A percentile compares a stretch with the other conserved stretches of the same genome.
Conservation (phyloP, 1,140 invertebrate genomes). For the Colletes latitarsis region DNA sequence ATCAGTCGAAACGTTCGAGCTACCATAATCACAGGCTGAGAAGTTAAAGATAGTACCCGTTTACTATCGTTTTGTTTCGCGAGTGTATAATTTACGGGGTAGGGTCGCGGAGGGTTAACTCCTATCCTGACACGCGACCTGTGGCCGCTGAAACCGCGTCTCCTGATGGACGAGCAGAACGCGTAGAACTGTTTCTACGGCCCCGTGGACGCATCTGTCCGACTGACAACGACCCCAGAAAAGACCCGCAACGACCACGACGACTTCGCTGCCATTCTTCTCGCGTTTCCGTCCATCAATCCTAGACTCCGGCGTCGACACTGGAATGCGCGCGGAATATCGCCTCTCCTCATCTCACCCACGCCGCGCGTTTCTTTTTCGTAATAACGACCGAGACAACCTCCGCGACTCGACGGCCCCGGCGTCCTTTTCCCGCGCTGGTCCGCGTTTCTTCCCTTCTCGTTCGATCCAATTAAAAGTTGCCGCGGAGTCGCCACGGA, state of each 20-base stretch:
- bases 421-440: background rate
- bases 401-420: background rate
- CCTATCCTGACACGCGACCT: background rate
- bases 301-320: constrained; percentile 38
- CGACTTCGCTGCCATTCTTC: constrained; percentile 51
- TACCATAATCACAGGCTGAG: too few relatives aligned
- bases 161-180: background rate
- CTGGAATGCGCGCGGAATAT: constrained; percentile 45
- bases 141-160: background rate
- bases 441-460: background rate
- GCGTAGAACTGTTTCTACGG: constrained; percentile 20
- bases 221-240: constrained; percentile 49
- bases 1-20: too few relatives aligned
- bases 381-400: constrained; percentile 26
- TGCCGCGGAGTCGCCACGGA: constrained; percentile 32
- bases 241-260: constrained; percentile 42
- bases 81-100: too few relatives aligned
- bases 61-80: too few relatives aligned
- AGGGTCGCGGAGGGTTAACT: too few relatives aligned
- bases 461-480: constrained; percentile 45
- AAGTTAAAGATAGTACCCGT: too few relatives aligned
- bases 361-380: constrained; percentile 30
- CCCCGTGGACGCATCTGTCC: constrained; percentile 41
- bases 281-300: constrained; percentile 59
- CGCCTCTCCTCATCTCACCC: constrained; percentile 42